phyloP scores from a whole-genome alignment of 2,888 invertebrate species.

The Hydroisotoma schaefferi region DNA sequence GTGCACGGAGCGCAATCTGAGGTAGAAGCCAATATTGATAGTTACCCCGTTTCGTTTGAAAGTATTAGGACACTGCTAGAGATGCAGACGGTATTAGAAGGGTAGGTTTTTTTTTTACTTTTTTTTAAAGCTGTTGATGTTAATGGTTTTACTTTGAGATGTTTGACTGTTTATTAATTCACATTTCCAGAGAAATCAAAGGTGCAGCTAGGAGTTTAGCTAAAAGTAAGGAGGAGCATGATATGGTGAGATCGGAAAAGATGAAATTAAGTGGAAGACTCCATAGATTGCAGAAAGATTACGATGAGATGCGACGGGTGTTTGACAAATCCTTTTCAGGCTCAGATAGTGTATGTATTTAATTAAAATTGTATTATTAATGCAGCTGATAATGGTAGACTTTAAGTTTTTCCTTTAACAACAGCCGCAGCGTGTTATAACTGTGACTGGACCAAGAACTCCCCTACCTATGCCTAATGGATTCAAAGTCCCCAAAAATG shows the following conservation, averaged over 20 bases:
- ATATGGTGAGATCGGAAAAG: constrained; percentile 10
- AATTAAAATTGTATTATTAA: neutral
- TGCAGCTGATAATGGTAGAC: too few species aligned
- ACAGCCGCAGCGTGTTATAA: too few species aligned
- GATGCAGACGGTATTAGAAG: constrained; percentile 16
- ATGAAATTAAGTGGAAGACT: constrained; percentile 1
- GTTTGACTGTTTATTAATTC: too few species aligned
- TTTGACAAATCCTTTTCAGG: neutral
- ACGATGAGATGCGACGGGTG: constrained; percentile 10
- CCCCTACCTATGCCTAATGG: neutral
- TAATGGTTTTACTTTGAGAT: neutral
- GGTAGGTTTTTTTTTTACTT: constrained; percentile 16
- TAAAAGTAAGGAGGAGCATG: constrained; percentile 9
- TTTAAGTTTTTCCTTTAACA: too few species aligned
- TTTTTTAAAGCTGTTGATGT: constrained; percentile 1
- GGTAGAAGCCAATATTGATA: constrained; percentile 17
- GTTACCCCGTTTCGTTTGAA: constrained; percentile 14
- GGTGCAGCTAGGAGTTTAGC: constrained; percentile 11
- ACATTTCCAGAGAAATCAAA: constrained; percentile 20
- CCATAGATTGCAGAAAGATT: neutral
- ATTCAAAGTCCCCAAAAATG: neutral
- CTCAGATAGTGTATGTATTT: neutral
- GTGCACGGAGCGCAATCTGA: constrained; percentile 19
- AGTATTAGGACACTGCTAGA: constrained; percentile 24
- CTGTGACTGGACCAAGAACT: too few species aligned